A percentile compares a stretch with the other conserved stretches of the same genome.
Conservation (phyloP, 2,888 invertebrate genomes). For the Orchesella flavescens region DNA sequence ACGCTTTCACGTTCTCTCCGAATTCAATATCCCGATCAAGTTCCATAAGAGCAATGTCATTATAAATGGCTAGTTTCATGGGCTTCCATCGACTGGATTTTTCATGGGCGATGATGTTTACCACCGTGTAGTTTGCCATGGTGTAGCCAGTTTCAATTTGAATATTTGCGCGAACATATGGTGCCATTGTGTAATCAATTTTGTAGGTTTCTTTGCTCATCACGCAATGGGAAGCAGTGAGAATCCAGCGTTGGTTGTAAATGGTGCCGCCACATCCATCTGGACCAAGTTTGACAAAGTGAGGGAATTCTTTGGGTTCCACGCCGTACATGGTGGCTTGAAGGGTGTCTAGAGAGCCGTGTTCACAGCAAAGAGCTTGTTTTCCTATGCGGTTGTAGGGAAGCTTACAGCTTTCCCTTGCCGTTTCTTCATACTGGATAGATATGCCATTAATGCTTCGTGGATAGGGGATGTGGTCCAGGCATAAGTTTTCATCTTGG, state of each 20-base stretch:
- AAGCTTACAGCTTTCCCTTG: no score
- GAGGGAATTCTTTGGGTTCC: constrained; percentile 40
- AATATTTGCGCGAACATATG: no score
- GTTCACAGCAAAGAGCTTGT: constrained; percentile 30
- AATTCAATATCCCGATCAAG: constrained; percentile 15
- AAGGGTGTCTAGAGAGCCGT: background rate
- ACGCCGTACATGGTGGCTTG: constrained; percentile 9
- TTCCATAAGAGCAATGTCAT: constrained; percentile 28
- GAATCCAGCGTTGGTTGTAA: constrained; percentile 33
- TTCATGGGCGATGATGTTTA: no score
- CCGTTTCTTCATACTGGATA: no score
- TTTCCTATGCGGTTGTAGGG: no score
- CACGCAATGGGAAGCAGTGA: constrained; percentile 26
- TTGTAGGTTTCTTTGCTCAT: background rate
- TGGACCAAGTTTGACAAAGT: background rate
- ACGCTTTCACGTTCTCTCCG: background rate
- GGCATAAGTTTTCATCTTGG: no score
- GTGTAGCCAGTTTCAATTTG: no score
- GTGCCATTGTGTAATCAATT: no score
- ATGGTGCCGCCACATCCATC: constrained; percentile 37
- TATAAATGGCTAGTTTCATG: background rate
- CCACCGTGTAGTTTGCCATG: no score
- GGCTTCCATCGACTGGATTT: no score
- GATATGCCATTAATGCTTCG: no score
- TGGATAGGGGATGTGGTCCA: no score